Percentiles rank a stretch among this genome's conserved stretches.
Conservation (phyloP, 2,113 vertebrate species). For the Ascaphus truei region DNA sequence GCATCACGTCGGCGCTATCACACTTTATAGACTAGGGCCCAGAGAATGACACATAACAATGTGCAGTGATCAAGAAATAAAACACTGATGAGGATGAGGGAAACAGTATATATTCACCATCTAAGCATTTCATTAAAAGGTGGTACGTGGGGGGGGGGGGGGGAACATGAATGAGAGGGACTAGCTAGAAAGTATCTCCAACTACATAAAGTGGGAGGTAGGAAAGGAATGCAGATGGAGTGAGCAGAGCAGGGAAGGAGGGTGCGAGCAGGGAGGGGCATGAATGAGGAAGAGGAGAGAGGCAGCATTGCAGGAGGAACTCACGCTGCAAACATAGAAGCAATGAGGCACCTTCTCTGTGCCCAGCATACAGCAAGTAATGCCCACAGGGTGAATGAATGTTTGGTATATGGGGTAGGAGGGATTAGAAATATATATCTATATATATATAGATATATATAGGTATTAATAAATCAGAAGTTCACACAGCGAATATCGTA, state of each 20-base stretch:
- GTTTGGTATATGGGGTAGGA: slow-evolving; percentile 13
- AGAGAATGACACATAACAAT: too few relatives aligned
- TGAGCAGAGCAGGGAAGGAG: background rate
- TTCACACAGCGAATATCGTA: slow-evolving; percentile 59
- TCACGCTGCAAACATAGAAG: too few relatives aligned
- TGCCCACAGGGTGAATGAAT: background rate
- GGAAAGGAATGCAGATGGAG: background rate
- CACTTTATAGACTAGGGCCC: too few relatives aligned
- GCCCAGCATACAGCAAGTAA: background rate
- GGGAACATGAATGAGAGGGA: background rate
- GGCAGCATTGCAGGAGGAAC: background rate
- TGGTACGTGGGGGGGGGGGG: background rate
- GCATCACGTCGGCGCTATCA: too few relatives aligned
- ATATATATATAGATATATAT: slow-evolving; percentile 5
- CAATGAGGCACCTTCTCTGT: background rate
- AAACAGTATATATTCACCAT: too few relatives aligned
- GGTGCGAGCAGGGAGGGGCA: background rate
- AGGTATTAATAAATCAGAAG: slow-evolving; percentile 37
- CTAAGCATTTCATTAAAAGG: too few relatives aligned
- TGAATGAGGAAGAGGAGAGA: background rate
- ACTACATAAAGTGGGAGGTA: rapidly evolving
- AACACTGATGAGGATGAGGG: too few relatives aligned
- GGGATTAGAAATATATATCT: slow-evolving; percentile 21
- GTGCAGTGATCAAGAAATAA: too few relatives aligned
- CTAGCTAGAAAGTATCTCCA: background rate